Evolutionary conservation across 2,797 vertebrate genomes (phyloP), one percentile per base, ranked within the genome.

Genomic region (Lepidocolaptes lacrymiger): DNA sequence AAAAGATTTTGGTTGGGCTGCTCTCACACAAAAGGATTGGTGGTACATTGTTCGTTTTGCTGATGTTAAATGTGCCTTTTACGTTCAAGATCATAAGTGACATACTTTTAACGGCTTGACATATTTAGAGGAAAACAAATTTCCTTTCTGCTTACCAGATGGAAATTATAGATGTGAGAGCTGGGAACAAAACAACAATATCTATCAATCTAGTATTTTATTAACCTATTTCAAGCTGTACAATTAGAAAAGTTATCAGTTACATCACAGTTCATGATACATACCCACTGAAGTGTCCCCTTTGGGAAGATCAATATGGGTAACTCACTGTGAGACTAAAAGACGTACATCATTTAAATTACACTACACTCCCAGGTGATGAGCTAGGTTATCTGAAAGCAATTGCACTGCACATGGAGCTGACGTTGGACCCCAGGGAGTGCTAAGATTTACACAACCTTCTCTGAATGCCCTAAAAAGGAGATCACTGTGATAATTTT

Each of bases 121-220:
- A 20, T 18, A n/a, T 88, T 95, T 91, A 95, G 91, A 78, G 41
- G 77, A 95, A 92, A 96, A 88, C 41, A 94, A 89, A 96, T 95
- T 96, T 94, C 78, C 77, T 96, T 97, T 93, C 93, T 96, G 88
- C 80, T 85, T 78, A 91, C 61, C 80, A 95, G 85, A 92, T 95
- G 86, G 90, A 95, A 96, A 92, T 87, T 80, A 79, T 36, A 88
- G 91, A 92, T 66, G 66, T 87, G 88, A 95, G 68, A 68, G 23
- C 54, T 34, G 15, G 69, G 16, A 41, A 93, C 73, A 97, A 95
- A 82, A 66, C 58, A 97, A 79, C 24, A 49, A 12, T 51, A 89
- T 74, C 71, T 91, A 84, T 90, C 94, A 89, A 92, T 89, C 67
- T 48, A 72, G n/a, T 44, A 41, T 95, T 95, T 95, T 93, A 88